A percentile compares a stretch with the other conserved stretches of the same genome.
phyloP scores from a whole-genome alignment of 2,888 invertebrate species.

The Heliconius hortense region DNA sequence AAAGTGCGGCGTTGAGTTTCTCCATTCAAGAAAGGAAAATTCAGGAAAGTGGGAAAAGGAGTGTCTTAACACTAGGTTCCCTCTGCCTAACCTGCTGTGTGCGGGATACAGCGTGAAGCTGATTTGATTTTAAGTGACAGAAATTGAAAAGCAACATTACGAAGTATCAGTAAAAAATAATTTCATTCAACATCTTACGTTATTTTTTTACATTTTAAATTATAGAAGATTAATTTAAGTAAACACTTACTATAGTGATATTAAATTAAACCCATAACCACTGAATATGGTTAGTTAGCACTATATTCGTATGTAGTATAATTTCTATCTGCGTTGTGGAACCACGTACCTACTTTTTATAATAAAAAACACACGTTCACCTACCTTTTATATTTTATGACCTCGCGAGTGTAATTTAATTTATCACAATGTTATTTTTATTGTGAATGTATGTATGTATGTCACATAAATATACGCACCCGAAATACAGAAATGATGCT shows the following conservation, averaged over 20 bases:
- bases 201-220: no score
- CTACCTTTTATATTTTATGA: constrained; percentile 5
- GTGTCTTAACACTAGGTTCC: no score
- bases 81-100: no score
- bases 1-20: no score
- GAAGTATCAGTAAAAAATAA: no score
- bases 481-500: constrained; percentile 5
- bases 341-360: background rate
- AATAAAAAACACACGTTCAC: background rate
- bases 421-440: constrained; percentile 1
- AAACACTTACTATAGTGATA: background rate
- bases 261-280: background rate
- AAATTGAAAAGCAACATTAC: no score
- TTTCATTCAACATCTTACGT: no score
- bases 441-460: background rate
- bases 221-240: background rate
- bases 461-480: background rate
- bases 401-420: constrained; percentile 7
- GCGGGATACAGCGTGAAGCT: no score
- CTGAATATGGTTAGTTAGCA: background rate
- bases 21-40: no score
- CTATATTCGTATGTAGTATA: background rate
- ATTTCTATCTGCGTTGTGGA: background rate
- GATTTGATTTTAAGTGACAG: no score
- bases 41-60: no score